phyloP scores from a whole-genome alignment of 2,113 vertebrate genomes.

The Spermophilus dauricus region DNA sequence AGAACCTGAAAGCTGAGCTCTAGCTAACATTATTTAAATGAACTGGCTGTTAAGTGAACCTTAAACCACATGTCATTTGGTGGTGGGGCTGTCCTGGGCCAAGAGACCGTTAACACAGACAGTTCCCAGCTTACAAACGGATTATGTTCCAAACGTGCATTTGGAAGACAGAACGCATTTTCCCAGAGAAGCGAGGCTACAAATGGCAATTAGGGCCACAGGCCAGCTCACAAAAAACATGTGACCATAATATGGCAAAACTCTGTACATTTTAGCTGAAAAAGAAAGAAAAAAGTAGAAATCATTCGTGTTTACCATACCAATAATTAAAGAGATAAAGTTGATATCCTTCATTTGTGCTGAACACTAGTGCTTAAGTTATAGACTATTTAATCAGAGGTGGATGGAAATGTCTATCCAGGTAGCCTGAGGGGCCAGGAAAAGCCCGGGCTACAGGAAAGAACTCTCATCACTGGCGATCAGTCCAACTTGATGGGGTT shows the following conservation, averaged over 20 bases:
- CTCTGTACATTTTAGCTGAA: not conserved
- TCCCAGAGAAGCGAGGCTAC: conserved; percentile 50
- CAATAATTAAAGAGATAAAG: conserved; percentile 52
- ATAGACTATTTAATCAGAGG: conserved; percentile 46
- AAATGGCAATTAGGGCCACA: conserved; percentile 50
- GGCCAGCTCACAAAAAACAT: conserved; percentile 57
- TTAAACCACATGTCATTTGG: conserved; percentile 76
- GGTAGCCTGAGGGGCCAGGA: not conserved
- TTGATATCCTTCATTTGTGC: conserved; percentile 11
- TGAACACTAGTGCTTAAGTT: not conserved
- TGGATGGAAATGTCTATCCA: not conserved
- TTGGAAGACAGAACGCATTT: conserved; percentile 60
- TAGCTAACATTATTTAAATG: conserved; percentile 83
- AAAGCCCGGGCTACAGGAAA: not conserved
- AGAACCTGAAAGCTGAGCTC: conserved; percentile 69
- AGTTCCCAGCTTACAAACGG: conserved; percentile 43
- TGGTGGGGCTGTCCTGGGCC: conserved; percentile 79
- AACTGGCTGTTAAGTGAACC: conserved; percentile 82
- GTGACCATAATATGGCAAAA: not conserved
- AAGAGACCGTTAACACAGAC: conserved; percentile 54
- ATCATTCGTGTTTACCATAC: not conserved
- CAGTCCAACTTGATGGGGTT: not conserved
- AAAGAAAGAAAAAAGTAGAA: not conserved
- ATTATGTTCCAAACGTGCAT: conserved; percentile 61
- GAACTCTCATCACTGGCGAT: not conserved